phyloP scores from a whole-genome alignment of 2,113 vertebrate genomes.

The Cariama cristata region DNA sequence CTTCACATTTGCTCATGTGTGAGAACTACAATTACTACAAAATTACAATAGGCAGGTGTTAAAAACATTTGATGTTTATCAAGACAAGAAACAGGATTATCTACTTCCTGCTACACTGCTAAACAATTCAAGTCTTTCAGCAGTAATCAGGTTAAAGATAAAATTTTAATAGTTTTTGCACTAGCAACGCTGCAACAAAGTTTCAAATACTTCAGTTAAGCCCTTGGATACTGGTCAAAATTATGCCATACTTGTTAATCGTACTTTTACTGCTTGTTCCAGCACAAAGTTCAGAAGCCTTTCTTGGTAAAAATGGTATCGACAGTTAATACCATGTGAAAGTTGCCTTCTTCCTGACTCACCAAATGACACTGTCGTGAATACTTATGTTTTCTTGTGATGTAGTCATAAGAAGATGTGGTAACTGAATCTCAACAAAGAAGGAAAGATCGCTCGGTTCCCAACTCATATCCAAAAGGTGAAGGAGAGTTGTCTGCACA shows the following conservation, averaged over 20 bases:
- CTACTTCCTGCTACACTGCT: not conserved
- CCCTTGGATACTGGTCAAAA: not conserved
- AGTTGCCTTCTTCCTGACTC: constrained; percentile 8
- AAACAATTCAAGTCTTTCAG: not conserved
- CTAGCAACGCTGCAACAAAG: not conserved
- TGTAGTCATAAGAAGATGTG: constrained; percentile 90
- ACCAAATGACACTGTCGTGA: constrained; percentile 93
- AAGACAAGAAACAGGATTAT: not conserved
- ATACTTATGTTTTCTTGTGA: constrained; percentile 95
- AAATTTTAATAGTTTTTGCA: not conserved
- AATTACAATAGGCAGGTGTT: not conserved
- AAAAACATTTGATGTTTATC: not conserved
- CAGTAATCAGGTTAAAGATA: not conserved
- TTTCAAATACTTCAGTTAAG: not conserved
- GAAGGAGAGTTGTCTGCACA: constrained; percentile 91
- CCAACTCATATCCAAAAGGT: constrained; percentile 95
- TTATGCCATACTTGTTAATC: not conserved
- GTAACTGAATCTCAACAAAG: constrained; percentile 89
- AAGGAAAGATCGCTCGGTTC: constrained; percentile 89
- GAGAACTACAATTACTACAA: not conserved
- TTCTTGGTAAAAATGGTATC: not conserved
- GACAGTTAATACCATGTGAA: not conserved
- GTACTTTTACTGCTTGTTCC: not conserved
- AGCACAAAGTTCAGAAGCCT: not conserved
- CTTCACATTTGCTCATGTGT: not conserved